Base-by-base conservation (phyloP, 2,888 invertebrate species). In the Liopterus haemorrhoidalis region DNA sequence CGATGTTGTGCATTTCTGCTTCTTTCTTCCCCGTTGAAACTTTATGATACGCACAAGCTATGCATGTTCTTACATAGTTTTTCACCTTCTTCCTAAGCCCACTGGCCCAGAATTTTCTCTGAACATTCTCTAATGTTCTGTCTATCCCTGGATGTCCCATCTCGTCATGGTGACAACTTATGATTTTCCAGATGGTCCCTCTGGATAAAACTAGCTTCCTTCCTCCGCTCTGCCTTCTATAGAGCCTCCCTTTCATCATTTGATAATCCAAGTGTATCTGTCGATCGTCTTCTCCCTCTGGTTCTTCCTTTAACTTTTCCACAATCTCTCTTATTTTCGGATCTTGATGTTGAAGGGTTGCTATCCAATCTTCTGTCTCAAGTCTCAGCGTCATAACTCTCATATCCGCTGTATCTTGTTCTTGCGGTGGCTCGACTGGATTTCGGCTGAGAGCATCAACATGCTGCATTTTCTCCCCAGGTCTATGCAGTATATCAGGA, bases 391-490 rank as follows among this genome's bases (percentile, higher is more conserved):
- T n/a, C n/a, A n/a, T n/a, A n/a, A n/a, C n/a, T n/a, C n/a, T n/a
- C n/a, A n/a, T n/a, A n/a, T n/a, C n/a, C n/a, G n/a, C n/a, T n/a
- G n/a, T n/a, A n/a, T n/a, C n/a, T n/a, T n/a, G n/a, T n/a, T n/a
- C n/a, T n/a, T n/a, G n/a, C n/a, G n/a, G n/a, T n/a, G n/a, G n/a
- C n/a, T n/a, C n/a, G n/a, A n/a, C n/a, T n/a, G n/a, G n/a, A n/a
- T n/a, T n/a, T n/a, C n/a, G n/a, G n/a, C n/a, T n/a, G n/a, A 62
- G 43, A 25, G 61, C 50, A 21, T 64, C 63, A 0, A 62, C 61
- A 44, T 64, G 63, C 30, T 41, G 15, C 59, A 65, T 61, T 40
- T 50, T 50, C 3, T 24, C n/a, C 9, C 51, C 51, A 6, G 52
- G n/a, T 25, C 33, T 48, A 32, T 53, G 48, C 28, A 36, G 12